Percentiles rank a stretch among this genome's conserved stretches.
Evolutionary conservation across 2,113 vertebrate genomes (phyloP).

Genomic region (Chelonoidis abingdonii): DNA sequence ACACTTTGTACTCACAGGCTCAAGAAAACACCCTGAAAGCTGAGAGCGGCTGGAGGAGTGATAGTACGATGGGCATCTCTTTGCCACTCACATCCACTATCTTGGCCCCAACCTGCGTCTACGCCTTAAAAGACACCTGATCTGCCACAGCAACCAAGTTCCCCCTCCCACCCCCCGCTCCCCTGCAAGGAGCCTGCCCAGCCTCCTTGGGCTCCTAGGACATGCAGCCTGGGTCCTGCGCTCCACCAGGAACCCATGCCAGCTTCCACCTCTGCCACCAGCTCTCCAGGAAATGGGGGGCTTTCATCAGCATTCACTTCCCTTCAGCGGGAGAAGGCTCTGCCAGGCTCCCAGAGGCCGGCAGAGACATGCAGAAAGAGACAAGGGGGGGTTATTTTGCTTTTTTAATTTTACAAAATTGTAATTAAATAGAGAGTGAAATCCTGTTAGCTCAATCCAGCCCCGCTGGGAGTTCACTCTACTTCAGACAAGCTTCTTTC

Average conservation of each 20-base stretch:
- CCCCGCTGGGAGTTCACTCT: constrained; percentile 14
- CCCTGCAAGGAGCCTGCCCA: neutral
- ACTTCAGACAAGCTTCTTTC: neutral
- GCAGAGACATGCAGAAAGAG: neutral
- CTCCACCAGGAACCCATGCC: neutral
- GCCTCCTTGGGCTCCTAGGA: neutral
- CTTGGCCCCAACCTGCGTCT: neutral
- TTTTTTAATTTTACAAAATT: constrained; percentile 43
- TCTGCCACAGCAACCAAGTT: neutral
- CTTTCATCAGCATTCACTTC: neutral
- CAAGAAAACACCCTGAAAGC: neutral
- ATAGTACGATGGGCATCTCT: too few species aligned
- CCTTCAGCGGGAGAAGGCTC: neutral
- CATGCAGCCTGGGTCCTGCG: neutral
- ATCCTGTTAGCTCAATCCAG: constrained; percentile 38
- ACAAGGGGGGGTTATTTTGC: neutral
- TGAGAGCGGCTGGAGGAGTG: too few species aligned
- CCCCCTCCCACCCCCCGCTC: neutral
- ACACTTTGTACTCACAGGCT: neutral
- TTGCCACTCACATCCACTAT: neutral
- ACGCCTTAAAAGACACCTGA: neutral
- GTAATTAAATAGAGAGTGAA: constrained; percentile 68
- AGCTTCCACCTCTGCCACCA: neutral
- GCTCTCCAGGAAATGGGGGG: neutral
- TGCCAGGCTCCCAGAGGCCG: neutral